A percentile compares a stretch with the other conserved stretches of the same genome.
Conservation (phyloP, 1,140 invertebrate species). For the Drosophila sucinea region DNA sequence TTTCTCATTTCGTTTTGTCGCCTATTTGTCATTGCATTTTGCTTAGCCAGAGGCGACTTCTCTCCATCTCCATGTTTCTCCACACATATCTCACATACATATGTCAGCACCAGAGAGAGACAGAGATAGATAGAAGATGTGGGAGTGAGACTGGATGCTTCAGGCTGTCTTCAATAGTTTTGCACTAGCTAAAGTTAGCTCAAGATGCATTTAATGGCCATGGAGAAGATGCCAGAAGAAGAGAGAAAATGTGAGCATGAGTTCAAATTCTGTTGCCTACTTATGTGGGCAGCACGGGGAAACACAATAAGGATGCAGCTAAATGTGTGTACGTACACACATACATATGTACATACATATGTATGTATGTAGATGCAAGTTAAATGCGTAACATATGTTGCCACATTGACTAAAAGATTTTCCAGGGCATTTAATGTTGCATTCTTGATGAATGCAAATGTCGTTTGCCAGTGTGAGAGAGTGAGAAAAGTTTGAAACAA, state of each 20-base stretch:
- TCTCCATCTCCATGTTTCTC: neutral
- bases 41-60: conserved; percentile 51
- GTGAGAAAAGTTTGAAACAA: neutral
- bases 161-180: conserved; percentile 58
- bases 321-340: neutral
- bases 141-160: conserved; percentile 25
- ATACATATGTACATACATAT: neutral
- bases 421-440: conserved; percentile 13
- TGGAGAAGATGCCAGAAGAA: conserved; percentile 1
- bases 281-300: neutral
- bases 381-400: conserved; percentile 8
- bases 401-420: conserved; percentile 14
- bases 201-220: conserved; percentile 42
- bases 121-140: neutral
- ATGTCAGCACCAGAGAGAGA: conserved; percentile 56
- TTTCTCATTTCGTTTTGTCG: conserved; percentile 81
- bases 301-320: neutral
- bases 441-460: conserved; percentile 10
- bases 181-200: conserved; percentile 27
- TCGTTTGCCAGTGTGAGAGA: neutral
- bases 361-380: neutral
- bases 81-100: conserved; percentile 37
- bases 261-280: conserved; percentile 21
- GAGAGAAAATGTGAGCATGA: neutral
- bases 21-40: conserved; percentile 80